Evolutionary conservation across 2,797 vertebrate genomes (phyloP).

Genomic region (Masticophis lateralis): DNA sequence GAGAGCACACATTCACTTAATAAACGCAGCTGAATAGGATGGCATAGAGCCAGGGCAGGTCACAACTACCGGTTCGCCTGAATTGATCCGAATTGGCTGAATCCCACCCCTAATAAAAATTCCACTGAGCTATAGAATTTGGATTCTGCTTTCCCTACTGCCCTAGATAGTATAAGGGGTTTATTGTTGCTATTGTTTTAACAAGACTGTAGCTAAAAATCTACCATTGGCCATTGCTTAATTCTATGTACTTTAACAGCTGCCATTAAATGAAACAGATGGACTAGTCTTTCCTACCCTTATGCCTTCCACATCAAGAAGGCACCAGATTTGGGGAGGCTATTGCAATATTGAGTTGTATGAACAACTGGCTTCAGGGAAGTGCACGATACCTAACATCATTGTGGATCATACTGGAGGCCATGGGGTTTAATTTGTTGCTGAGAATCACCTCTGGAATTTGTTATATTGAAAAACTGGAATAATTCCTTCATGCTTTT

Average conservation of each 20-base stretch:
- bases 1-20: too few species aligned
- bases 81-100: too few species aligned
- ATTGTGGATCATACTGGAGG: background rate
- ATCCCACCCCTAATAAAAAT: background rate
- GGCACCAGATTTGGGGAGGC: background rate
- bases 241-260: background rate
- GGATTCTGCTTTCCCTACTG: background rate
- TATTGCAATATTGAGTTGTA: background rate
- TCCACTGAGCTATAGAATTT: background rate
- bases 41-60: too few species aligned
- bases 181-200: background rate
- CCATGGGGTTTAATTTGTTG: background rate
- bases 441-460: background rate
- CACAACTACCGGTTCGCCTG: too few species aligned
- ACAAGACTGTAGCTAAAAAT: background rate
- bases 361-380: background rate
- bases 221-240: background rate
- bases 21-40: too few species aligned
- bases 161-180: background rate
- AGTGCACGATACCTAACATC: background rate
- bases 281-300: background rate
- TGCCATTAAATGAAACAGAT: background rate
- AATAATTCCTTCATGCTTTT: background rate
- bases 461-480: background rate
- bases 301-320: background rate